phyloP scores from a whole-genome alignment of 2,113 vertebrate species.

The Bucco capensis region DNA sequence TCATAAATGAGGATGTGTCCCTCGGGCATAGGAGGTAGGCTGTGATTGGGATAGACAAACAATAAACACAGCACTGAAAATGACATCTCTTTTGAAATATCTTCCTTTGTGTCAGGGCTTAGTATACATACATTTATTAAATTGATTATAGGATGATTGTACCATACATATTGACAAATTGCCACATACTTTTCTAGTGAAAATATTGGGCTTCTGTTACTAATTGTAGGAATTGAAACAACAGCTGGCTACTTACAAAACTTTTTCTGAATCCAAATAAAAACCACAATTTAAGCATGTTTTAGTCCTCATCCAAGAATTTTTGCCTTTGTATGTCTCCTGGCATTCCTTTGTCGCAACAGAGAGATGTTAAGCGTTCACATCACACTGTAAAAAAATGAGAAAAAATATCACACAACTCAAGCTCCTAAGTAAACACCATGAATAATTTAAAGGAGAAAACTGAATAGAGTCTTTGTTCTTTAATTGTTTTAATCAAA shows the following conservation, averaged over 20 bases:
- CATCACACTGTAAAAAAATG: neutral
- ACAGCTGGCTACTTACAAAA: neutral
- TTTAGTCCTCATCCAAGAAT: neutral
- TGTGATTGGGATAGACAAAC: neutral
- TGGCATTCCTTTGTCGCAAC: neutral
- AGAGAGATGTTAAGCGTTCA: neutral
- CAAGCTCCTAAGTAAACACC: neutral
- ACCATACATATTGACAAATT: neutral
- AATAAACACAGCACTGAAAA: neutral
- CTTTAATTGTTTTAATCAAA: neutral
- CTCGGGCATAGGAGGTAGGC: neutral
- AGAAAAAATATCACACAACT: neutral
- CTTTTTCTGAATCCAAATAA: neutral
- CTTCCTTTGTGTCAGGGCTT: neutral
- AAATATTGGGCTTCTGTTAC: neutral
- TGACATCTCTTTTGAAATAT: neutral
- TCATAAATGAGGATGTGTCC: constrained; percentile 15
- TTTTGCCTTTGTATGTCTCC: neutral
- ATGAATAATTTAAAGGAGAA: neutral
- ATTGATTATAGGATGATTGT: neutral
- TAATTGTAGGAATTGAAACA: neutral
- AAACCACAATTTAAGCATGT: neutral
- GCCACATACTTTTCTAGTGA: neutral
- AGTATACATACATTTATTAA: neutral
- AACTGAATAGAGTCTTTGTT: neutral